Evolutionary conservation across 2,797 vertebrate genomes (phyloP).

Genomic region (Botia almorhae): DNA sequence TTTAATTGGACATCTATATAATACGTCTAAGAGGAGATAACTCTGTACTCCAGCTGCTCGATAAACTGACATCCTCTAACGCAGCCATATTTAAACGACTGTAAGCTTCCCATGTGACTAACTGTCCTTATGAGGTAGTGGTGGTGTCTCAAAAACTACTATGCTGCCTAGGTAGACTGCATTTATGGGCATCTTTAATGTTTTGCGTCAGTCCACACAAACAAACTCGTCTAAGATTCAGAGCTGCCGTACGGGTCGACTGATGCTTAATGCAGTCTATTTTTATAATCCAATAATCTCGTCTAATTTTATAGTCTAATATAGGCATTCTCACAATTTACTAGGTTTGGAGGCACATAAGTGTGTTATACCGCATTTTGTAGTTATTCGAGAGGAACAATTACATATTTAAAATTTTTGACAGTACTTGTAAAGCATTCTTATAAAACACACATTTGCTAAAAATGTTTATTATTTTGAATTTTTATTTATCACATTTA

Average conservation of each 20-base stretch:
- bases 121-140: slow-evolving; percentile 4
- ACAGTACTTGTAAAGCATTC: neutral
- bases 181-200: neutral
- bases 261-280: neutral
- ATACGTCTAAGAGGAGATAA: neutral
- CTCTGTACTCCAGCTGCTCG: slow-evolving; percentile 11
- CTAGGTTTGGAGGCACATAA: neutral
- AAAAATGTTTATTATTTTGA: too few species aligned
- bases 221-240: neutral
- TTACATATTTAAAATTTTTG: neutral
- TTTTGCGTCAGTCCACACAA: too few species aligned
- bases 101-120: slow-evolving; percentile 73
- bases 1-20: neutral
- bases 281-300: too few species aligned
- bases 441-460: neutral
- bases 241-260: neutral
- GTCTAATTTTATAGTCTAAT: neutral
- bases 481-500: neutral
- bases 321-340: neutral
- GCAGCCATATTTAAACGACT: slow-evolving; percentile 78
- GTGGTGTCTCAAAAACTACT: neutral
- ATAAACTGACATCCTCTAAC: slow-evolving; percentile 40
- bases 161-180: neutral
- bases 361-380: neutral
- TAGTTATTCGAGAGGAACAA: neutral